A percentile compares a stretch with the other conserved stretches of the same genome.
phyloP scores from a whole-genome alignment of 2,888 invertebrate species.

The Pseudococcus longispinus region DNA sequence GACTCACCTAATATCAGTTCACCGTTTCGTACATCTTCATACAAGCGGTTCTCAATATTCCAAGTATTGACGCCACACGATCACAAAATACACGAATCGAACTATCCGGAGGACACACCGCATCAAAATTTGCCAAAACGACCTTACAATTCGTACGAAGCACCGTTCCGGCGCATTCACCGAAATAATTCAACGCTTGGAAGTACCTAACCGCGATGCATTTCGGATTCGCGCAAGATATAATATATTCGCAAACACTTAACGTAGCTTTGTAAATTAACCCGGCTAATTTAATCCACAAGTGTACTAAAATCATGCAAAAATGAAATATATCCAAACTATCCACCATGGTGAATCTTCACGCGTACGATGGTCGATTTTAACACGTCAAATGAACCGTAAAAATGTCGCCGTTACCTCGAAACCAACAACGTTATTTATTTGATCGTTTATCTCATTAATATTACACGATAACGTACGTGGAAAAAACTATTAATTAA shows the following conservation, averaged over 20 bases:
- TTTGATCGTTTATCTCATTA: background rate
- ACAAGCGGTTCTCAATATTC: background rate
- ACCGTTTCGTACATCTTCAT: background rate
- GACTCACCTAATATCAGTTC: background rate
- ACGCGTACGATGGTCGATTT: background rate
- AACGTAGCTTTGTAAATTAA: background rate
- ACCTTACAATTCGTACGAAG: background rate
- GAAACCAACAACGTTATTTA: background rate
- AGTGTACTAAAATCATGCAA: slow-evolving; percentile 6
- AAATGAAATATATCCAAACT: slow-evolving; percentile 2
- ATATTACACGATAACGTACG: background rate
- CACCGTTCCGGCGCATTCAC: background rate
- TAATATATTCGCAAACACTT: slow-evolving; percentile 22
- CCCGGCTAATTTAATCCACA: background rate
- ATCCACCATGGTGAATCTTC: background rate
- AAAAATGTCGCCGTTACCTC: background rate
- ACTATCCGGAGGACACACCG: background rate
- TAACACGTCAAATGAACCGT: background rate
- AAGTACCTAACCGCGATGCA: background rate
- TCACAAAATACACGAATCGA: background rate
- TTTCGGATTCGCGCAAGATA: background rate
- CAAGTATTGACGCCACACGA: background rate
- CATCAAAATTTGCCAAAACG: background rate
- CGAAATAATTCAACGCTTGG: background rate
- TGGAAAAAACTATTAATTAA: background rate